phyloP scores from a whole-genome alignment of 2,113 vertebrate genomes.

The Eleginops maclovinus region DNA sequence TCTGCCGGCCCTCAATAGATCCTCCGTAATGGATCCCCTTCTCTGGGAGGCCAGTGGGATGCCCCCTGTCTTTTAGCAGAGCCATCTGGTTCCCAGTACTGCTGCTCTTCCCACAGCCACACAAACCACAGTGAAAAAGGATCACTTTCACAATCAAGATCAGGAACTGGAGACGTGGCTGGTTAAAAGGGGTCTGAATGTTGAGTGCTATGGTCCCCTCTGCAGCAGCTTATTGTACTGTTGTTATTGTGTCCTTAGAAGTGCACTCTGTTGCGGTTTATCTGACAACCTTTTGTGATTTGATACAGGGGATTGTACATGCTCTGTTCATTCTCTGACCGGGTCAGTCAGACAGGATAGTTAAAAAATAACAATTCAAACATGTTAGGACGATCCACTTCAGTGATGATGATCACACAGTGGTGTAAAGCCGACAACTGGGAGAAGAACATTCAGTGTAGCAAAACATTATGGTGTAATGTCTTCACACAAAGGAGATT shows the following conservation, averaged over 20 bases:
- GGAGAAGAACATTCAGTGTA: background rate
- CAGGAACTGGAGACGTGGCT: slow-evolving; percentile 67
- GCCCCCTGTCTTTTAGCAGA: slow-evolving; percentile 71
- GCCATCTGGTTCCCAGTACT: slow-evolving; percentile 74
- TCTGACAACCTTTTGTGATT: slow-evolving; percentile 56
- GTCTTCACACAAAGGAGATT: slow-evolving; percentile 17
- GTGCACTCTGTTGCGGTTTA: slow-evolving; percentile 44
- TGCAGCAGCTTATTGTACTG: slow-evolving; percentile 58
- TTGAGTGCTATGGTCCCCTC: slow-evolving; percentile 50
- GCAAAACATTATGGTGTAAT: slow-evolving; percentile 17
- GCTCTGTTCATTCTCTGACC: slow-evolving; percentile 20
- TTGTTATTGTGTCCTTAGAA: slow-evolving; percentile 64
- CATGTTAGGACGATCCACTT: background rate
- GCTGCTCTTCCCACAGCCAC: slow-evolving; percentile 72
- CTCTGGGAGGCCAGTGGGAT: slow-evolving; percentile 68
- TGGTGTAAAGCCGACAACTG: slow-evolving; percentile 21
- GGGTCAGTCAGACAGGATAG: slow-evolving; percentile 19
- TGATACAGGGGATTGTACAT: slow-evolving; percentile 45
- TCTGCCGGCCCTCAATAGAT: slow-evolving; percentile 76
- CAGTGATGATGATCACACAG: slow-evolving; percentile 1
- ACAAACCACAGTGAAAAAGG: slow-evolving; percentile 71
- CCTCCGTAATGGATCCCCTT: slow-evolving; percentile 76
- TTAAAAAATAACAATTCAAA: slow-evolving; percentile 19
- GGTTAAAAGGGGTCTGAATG: slow-evolving; percentile 68
- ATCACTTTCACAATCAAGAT: slow-evolving; percentile 77